Conservation (phyloP, 2,797 vertebrate species). For the Muscicapa comitata region DNA sequence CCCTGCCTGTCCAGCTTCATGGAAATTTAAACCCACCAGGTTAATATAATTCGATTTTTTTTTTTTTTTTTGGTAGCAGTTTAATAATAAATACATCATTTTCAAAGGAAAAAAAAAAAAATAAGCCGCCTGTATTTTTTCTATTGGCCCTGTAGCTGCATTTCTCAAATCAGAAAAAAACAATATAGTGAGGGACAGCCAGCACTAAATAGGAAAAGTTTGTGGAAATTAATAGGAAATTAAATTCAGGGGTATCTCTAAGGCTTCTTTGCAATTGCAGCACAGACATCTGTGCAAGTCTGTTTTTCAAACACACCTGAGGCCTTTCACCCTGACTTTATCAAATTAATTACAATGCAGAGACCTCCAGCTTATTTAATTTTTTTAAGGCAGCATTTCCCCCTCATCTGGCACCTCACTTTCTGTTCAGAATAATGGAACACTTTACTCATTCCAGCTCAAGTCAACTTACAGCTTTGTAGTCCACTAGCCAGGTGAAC, state of each 20-base stretch:
- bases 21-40: background rate
- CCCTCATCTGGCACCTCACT: background rate
- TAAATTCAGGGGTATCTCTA: background rate
- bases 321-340: slow-evolving; percentile 47
- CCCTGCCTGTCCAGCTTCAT: background rate
- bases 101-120: background rate
- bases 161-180: background rate
- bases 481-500: background rate
- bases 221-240: background rate
- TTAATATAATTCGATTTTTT: background rate
- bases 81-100: background rate
- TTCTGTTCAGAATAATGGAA: background rate
- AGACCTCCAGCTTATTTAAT: slow-evolving; percentile 35
- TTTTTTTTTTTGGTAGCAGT: background rate
- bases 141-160: background rate
- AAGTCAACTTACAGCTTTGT: background rate
- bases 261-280: background rate
- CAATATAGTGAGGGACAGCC: background rate
- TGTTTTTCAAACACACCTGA: slow-evolving; percentile 13
- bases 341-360: slow-evolving; percentile 55
- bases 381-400: background rate
- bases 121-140: background rate
- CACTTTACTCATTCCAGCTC: background rate
- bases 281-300: background rate
- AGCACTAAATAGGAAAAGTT: background rate